Conservation (phyloP, 2,888 invertebrate genomes). For the Cephalotes varians region DNA sequence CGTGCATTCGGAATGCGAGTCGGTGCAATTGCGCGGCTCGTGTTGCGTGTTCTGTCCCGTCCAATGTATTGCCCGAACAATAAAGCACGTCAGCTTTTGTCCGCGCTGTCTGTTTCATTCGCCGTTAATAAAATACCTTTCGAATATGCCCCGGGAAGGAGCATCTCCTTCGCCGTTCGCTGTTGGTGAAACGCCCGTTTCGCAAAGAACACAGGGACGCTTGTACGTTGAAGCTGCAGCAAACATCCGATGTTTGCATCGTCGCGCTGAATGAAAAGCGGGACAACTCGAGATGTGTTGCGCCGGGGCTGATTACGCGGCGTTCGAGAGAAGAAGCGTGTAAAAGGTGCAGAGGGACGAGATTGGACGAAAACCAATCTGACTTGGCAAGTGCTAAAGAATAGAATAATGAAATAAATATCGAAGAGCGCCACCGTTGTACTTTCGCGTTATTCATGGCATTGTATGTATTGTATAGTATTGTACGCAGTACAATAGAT, state of each 20-base stretch:
- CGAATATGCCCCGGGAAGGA: conserved; percentile 32
- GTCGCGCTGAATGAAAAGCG: conserved; percentile 16
- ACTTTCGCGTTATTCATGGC: neutral
- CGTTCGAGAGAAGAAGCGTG: neutral
- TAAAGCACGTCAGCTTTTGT: conserved; percentile 61
- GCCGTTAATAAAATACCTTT: conserved; percentile 67
- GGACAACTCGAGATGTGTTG: conserved; percentile 6
- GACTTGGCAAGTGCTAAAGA: conserved; percentile 15
- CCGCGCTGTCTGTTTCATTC: conserved; percentile 60
- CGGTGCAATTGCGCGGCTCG: conserved; percentile 59
- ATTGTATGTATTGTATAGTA: conserved; percentile 9
- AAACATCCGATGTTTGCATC: conserved; percentile 7
- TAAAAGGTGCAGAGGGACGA: neutral
- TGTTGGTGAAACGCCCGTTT: neutral
- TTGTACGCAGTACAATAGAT: conserved; percentile 5
- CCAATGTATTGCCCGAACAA: conserved; percentile 59
- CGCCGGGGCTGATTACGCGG: conserved; percentile 7
- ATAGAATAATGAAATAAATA: conserved; percentile 36
- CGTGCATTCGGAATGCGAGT: conserved; percentile 65
- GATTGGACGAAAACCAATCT: conserved; percentile 28
- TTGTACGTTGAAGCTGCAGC: neutral
- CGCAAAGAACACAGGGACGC: conserved; percentile 14
- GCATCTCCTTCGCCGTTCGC: conserved; percentile 29
- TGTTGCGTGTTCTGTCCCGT: conserved; percentile 64
- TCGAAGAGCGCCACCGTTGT: neutral